Base-by-base conservation (phyloP, 2,888 invertebrate genomes). In the Sarcophaga rosellei region DNA sequence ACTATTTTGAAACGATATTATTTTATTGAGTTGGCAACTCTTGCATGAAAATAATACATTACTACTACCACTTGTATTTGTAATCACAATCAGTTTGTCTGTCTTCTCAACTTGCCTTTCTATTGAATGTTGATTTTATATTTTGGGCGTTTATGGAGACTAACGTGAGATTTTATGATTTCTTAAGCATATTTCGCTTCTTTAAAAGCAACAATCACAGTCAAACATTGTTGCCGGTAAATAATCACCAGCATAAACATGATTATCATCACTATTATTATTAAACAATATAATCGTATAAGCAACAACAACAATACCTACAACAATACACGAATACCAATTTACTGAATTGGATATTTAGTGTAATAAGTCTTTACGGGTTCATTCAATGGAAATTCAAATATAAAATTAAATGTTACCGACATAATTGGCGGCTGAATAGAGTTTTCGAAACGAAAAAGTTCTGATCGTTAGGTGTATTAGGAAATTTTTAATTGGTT, bases 111-210 rank as follows among this genome's bases (percentile, higher is more conserved):
- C 25, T 61, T 61, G 73, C 62, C 20, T 15, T 20, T 62, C 45
- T 63, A 63, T 25, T 47, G 23, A 73, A 44, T 44, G 45, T 62
- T 73, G 1, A 45, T 73, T 62, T 73, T 53, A 45, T 15, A 47
- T 77, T 77, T 72, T 12, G 53, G 45, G 78, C 78, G 78, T 81
- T 20, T 21, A 69, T 11, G 75, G 5, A 73, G 63, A 82, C 75
- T 68, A 85, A 82, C 81, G 82, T 82, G 85, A 85, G 75, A 85
- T 85, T 82, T 75, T 65, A 81, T 47, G 20, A 63, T 47, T 63
- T 63, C 63, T 74, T 47, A 8, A 74, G 62, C 61, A 61, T 53
- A 44, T 72, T 73, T 61, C 21, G 61, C 61, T 73, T 62, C 15
- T 62, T 62, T n/a, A 63, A 53, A 74, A 53, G 47, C 15, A 15